A percentile compares a stretch with the other conserved stretches of the same genome.
Evolutionary conservation across 2,797 vertebrate genomes (phyloP).

Genomic region (Heliangelus exortis): DNA sequence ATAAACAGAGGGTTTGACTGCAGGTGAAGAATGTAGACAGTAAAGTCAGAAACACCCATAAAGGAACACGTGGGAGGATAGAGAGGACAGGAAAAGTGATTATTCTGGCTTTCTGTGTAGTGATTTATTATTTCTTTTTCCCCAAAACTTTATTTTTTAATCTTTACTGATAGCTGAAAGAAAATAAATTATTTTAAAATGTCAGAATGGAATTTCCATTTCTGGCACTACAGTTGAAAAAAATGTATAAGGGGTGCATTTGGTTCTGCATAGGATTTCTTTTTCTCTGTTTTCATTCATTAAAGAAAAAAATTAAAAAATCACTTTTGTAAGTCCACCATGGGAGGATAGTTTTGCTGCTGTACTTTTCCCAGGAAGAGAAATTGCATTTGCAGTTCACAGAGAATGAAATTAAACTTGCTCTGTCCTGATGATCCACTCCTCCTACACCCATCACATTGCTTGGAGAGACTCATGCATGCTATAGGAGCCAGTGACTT

Average conservation of each 20-base stretch:
- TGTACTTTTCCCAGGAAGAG: conserved; percentile 37
- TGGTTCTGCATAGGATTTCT: conserved; percentile 1
- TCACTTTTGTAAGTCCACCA: conserved; percentile 12
- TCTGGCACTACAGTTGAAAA: neutral
- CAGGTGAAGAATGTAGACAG: conserved; percentile 61
- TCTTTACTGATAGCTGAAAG: neutral
- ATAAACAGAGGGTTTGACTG: conserved; percentile 56
- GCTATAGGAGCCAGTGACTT: neutral
- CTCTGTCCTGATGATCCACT: conserved; percentile 25
- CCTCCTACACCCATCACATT: conserved; percentile 19
- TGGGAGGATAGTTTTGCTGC: conserved; percentile 60
- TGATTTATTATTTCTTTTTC: neutral
- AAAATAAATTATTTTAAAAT: neutral
- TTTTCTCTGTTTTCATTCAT: conserved; percentile 31
- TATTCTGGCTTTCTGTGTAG: conserved; percentile 9
- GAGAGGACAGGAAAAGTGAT: conserved; percentile 29
- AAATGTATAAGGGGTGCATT: neutral
- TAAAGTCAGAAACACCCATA: conserved; percentile 26
- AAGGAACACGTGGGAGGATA: conserved; percentile 46
- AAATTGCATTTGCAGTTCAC: conserved; percentile 53
- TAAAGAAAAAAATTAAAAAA: conserved; percentile 43
- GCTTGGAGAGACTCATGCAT: neutral
- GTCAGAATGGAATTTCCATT: neutral
- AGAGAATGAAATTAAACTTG: conserved; percentile 57
- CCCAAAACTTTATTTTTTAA: fast-evolving